phyloP scores from a whole-genome alignment of 23 tunicate species.

The Oikopleura vanhoeffeni region DNA sequence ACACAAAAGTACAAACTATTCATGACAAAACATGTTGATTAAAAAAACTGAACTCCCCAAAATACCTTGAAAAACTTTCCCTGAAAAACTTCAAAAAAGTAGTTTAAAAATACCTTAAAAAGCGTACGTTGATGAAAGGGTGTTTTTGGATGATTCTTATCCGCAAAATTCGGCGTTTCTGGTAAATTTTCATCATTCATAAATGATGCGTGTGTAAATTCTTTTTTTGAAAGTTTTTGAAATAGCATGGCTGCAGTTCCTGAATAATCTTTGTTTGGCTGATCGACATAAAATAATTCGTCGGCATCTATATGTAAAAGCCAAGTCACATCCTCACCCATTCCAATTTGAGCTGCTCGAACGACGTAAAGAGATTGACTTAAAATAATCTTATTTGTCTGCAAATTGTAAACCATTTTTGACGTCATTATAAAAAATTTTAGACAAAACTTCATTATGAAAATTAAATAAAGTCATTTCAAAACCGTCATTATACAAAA shows the following conservation, averaged over 20 bases:
- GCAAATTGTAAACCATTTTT: too few species aligned
- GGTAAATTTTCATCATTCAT: constrained; percentile 7
- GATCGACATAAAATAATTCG: neutral
- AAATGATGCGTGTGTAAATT: neutral
- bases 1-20: too few species aligned
- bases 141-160: constrained; percentile 9
- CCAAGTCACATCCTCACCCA: neutral
- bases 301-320: neutral
- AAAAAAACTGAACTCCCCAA: too few species aligned
- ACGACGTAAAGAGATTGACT: neutral
- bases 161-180: neutral
- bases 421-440: too few species aligned
- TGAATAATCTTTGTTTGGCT: neutral
- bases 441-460: too few species aligned
- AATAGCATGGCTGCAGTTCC: neutral
- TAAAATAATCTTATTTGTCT: too few species aligned
- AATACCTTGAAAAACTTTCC: too few species aligned
- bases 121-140: constrained; percentile 12
- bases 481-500: too few species aligned
- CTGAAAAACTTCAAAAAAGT: too few species aligned
- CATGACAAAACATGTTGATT: too few species aligned
- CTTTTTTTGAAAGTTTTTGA: neutral
- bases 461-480: too few species aligned
- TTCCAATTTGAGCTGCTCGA: constrained; percentile 11
- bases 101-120: neutral